Conservation (phyloP, 2,888 invertebrate genomes). For the Ceriagrion tenellum region DNA sequence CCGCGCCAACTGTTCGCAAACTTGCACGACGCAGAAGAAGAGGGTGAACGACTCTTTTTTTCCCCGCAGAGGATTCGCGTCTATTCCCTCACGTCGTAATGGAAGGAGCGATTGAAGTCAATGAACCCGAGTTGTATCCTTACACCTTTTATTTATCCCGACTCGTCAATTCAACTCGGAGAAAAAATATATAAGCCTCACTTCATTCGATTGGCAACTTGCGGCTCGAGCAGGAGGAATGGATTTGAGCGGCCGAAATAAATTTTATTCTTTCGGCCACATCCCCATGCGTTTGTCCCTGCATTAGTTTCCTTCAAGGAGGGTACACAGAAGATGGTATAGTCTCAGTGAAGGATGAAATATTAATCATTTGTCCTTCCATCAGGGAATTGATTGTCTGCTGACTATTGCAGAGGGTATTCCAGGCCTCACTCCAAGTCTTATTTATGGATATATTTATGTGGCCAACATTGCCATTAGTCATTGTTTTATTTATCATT, state of each 20-base stretch:
- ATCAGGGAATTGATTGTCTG: too few species aligned
- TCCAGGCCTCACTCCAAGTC: too few species aligned
- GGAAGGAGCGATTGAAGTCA: background rate
- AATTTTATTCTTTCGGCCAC: too few species aligned
- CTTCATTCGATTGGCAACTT: background rate
- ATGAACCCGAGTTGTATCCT: background rate
- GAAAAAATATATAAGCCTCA: background rate
- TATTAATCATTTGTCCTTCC: too few species aligned
- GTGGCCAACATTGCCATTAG: too few species aligned
- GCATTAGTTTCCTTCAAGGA: too few species aligned
- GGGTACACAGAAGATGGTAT: too few species aligned
- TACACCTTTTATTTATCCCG: background rate
- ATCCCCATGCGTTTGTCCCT: too few species aligned
- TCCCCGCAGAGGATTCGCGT: background rate
- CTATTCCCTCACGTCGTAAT: background rate
- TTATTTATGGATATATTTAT: too few species aligned
- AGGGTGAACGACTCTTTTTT: background rate
- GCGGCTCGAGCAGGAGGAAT: background rate
- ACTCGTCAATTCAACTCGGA: background rate
- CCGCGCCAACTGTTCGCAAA: background rate
- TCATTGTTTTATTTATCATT: too few species aligned
- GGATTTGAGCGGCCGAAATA: background rate
- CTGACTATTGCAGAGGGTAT: too few species aligned
- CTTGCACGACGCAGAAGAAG: background rate
- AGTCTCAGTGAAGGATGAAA: too few species aligned